A percentile compares a stretch with the other conserved stretches of the same genome.
These are phyloP conservation scores for Halcyon badia DNA, from an alignment of 2,797 vertebrate genomes.

Conservation along the genomic window DNA sequence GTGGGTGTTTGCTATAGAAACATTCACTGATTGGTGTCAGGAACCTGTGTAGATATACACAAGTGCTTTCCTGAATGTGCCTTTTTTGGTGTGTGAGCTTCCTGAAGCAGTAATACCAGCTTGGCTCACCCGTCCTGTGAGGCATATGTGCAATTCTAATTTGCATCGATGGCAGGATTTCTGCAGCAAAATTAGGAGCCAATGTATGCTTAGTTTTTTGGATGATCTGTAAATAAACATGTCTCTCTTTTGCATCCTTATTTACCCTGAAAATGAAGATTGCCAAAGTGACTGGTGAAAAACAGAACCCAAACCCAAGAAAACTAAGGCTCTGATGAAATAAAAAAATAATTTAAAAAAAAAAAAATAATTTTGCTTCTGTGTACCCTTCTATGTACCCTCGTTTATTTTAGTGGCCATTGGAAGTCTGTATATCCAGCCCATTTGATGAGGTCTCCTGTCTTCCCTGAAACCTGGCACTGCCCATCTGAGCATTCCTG, in stretches of 20 bases:
- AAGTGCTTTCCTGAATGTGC: background rate
- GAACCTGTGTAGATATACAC: background rate
- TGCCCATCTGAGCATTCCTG: background rate
- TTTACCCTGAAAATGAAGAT: slow-evolving; percentile 10
- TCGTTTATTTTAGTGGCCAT: background rate
- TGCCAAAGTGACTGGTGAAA: background rate
- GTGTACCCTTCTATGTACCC: background rate
- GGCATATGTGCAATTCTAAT: slow-evolving; percentile 28
- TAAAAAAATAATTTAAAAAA: background rate
- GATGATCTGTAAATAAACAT: slow-evolving; percentile 24
- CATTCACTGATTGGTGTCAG: background rate
- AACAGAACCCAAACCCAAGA: background rate
- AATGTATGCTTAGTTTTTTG: background rate
- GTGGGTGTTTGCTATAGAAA: background rate
- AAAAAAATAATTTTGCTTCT: background rate
- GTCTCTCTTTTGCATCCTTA: background rate
- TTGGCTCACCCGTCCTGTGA: background rate
- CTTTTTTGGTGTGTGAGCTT: background rate
- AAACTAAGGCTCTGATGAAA: background rate
- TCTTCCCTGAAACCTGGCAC: background rate
- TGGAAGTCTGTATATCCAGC: background rate
- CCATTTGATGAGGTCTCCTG: background rate
- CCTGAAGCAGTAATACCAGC: background rate
- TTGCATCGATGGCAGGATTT: slow-evolving; percentile 6
- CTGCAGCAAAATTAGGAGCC: slow-evolving; percentile 22